Percentiles rank a stretch among this genome's conserved stretches.
Conservation (phyloP, 2,113 vertebrate genomes). For the Ursus arctos region DNA sequence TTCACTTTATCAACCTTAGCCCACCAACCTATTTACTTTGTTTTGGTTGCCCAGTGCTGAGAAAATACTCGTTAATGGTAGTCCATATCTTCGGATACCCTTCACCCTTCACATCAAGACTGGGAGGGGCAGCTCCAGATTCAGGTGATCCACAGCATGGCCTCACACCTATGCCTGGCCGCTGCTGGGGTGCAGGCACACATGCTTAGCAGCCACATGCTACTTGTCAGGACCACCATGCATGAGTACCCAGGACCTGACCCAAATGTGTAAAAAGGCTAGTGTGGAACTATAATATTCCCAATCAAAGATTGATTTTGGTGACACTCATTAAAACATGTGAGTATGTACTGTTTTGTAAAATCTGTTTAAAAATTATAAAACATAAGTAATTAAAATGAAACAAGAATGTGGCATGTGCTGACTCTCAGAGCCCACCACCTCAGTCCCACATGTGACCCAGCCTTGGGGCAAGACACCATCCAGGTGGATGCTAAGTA, state of each 20-base stretch:
- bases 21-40: not conserved
- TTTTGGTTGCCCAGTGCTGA: not conserved
- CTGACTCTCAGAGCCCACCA: not conserved
- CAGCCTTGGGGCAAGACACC: not conserved
- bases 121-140: not conserved
- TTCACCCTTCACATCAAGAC: not conserved
- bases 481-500: not conserved
- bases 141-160: not conserved
- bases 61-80: not conserved
- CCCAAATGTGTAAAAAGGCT: not conserved
- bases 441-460: not conserved
- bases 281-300: not conserved
- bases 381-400: slow-evolving; percentile 1
- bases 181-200: not conserved
- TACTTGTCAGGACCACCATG: not conserved
- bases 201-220: accelerated
- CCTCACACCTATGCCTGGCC: not conserved
- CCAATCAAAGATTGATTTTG: not conserved
- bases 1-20: not conserved
- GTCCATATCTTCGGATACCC: not conserved
- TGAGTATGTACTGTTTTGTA: not conserved
- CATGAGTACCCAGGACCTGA: not conserved
- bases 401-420: not conserved
- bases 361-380: not conserved
- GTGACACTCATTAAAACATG: not conserved